Percentiles rank a stretch among this genome's conserved stretches.
Evolutionary conservation across 2,113 vertebrate genomes (phyloP).

Genomic region (Actenoides lindsayi): DNA sequence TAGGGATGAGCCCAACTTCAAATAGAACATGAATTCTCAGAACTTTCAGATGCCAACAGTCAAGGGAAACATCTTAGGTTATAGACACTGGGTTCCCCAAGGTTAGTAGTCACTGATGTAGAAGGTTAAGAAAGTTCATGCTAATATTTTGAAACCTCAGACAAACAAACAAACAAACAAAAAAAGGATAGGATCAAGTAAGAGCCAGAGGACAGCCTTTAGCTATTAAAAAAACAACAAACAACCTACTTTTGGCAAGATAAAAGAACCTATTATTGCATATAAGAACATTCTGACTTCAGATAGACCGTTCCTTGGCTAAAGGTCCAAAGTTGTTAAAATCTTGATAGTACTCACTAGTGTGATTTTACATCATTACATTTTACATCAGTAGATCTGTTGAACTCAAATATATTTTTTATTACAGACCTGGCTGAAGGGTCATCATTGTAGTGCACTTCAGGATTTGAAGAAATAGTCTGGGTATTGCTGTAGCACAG

Average conservation of each 20-base stretch:
- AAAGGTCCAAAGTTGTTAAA: background rate
- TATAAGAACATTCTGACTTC: background rate
- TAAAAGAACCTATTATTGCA: background rate
- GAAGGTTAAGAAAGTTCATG: background rate
- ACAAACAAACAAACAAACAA: background rate
- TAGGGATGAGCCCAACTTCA: background rate
- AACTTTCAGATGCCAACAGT: background rate
- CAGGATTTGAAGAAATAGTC: background rate
- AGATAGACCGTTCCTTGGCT: background rate
- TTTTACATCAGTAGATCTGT: background rate
- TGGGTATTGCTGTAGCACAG: background rate
- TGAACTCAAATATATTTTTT: background rate
- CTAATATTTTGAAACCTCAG: background rate
- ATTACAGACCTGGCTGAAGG: background rate
- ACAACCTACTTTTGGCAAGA: background rate
- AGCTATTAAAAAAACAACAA: background rate
- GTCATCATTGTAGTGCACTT: background rate
- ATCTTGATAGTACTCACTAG: background rate
- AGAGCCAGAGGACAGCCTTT: background rate
- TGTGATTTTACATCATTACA: too few relatives aligned
- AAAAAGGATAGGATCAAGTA: background rate
- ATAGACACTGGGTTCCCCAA: background rate
- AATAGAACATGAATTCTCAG: background rate
- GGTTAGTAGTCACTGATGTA: background rate
- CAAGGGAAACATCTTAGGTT: background rate